Evolutionary conservation across 2,797 vertebrate genomes (phyloP), one percentile per base, ranked within the genome.

Genomic region (Anas bernieri): DNA sequence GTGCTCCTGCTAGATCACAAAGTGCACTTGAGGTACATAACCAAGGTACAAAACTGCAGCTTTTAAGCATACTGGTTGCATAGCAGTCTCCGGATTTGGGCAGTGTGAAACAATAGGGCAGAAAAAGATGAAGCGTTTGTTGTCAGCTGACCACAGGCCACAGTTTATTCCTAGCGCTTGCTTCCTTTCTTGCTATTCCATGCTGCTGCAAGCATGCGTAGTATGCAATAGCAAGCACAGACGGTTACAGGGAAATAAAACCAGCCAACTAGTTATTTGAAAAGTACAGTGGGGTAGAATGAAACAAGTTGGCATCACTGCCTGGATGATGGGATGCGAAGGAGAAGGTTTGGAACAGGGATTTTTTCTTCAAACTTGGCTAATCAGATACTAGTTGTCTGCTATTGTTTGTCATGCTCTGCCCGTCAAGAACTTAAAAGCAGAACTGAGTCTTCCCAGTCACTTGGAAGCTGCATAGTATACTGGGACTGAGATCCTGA

Each of bases 391-490:
- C 10, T 2, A 35, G 5, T 23, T 46, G 70, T 56, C 31, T 63
- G 13, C 14, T 56, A 1, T 3, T 25, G 12, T 69, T 73, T 62
- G 52, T 30, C 9, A n/a, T 50, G 17, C 18, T 82, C 59, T 56
- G 31, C 43, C 21, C 30, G 35, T 20, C 1, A 7, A 11, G 48
- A 20, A 77, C 37, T 33, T 50, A 22, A 35, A 35, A 56, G 3
- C 12, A 26, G 15, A 56, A 31, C 5, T 0, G 6, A 69, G 39
- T 6, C 45, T 66, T 37, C 17, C 6, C 15, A 28, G 28, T 31
- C n/a, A 0, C 39, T 25, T 4, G 14, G 13, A 14, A 2, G 0
- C 54, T 16, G 35, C 2, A 0, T 4, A 43, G 17, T 4, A n/a
- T 7, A 1, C 17, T 1, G 16, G 63, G 33, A 21, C 86, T 17